These are phyloP conservation scores for Hipposideros larvatus DNA, from an alignment of 2,797 vertebrate species.

Conservation along the genomic window DNA sequence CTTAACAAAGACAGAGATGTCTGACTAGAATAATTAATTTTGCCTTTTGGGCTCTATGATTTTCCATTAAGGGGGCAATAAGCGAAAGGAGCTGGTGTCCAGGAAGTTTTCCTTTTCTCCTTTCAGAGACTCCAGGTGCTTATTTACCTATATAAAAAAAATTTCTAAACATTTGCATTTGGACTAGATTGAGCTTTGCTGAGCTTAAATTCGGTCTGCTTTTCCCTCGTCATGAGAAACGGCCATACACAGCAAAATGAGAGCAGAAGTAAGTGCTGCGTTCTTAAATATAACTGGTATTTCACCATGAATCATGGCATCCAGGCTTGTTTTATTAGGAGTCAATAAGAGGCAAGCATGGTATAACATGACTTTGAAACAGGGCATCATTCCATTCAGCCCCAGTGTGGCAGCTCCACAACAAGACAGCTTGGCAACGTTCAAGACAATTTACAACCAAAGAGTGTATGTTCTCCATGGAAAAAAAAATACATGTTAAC, in stretches of 20 bases:
- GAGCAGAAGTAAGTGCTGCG: background rate
- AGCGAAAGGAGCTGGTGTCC: background rate
- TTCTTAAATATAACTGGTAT: background rate
- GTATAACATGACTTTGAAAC: constrained; percentile 49
- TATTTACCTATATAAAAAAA: background rate
- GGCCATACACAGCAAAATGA: background rate
- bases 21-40: background rate
- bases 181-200: background rate
- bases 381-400: background rate
- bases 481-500: constrained; percentile 30
- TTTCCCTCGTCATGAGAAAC: background rate
- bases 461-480: background rate
- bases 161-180: background rate
- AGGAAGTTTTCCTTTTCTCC: background rate
- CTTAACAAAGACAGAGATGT: background rate
- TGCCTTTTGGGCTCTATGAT: background rate
- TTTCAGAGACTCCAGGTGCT: background rate
- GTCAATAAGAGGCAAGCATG: background rate
- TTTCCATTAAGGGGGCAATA: background rate
- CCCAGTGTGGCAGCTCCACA: background rate
- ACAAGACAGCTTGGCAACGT: background rate
- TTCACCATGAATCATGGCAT: background rate
- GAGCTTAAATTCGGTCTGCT: background rate
- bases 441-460: constrained; percentile 33
- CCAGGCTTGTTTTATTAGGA: constrained; percentile 51